Conservation (phyloP, 2,888 invertebrate species). For the Aphidius colemani region DNA sequence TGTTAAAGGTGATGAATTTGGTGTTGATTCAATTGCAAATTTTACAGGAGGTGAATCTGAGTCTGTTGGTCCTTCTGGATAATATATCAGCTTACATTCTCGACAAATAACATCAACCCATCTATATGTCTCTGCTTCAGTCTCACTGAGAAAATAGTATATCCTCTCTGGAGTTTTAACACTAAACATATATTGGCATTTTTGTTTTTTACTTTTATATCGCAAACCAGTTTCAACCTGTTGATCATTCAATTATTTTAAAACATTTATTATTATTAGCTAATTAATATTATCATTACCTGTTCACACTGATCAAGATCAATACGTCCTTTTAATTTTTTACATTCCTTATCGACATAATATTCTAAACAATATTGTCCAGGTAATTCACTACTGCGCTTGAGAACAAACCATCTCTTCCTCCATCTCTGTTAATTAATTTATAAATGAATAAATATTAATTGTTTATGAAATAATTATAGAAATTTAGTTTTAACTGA, state of each 20-base stretch:
- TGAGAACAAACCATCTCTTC: conserved; percentile 90
- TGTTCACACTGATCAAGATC: conserved; percentile 96
- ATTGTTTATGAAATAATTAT: conserved; percentile 1
- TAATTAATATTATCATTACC: conserved; percentile 60
- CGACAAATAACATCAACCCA: conserved; percentile 95
- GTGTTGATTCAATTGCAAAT: conserved; percentile 62
- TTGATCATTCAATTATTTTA: conserved; percentile 10
- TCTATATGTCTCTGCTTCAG: conserved; percentile 86
- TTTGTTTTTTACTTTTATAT: conserved; percentile 79
- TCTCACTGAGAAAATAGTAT: conserved; percentile 91
- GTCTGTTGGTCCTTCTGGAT: conserved; percentile 63
- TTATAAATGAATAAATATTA: conserved; percentile 38
- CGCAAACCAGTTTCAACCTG: conserved; percentile 86
- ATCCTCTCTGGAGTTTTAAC: conserved; percentile 86
- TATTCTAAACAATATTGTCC: conserved; percentile 93
- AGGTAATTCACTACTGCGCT: conserved; percentile 89
- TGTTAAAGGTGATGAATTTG: conserved; percentile 63
- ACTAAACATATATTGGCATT: conserved; percentile 85
- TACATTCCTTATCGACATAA: conserved; percentile 84
- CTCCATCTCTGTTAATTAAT: conserved; percentile 81
- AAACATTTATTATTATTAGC: neutral
- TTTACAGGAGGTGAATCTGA: conserved; percentile 58
- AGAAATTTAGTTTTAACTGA: conserved; percentile 64
- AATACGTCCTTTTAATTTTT: conserved; percentile 85
- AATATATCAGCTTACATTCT: conserved; percentile 84